Base-by-base conservation (phyloP, 1,140 invertebrate species). In the Octopus sinensis region DNA sequence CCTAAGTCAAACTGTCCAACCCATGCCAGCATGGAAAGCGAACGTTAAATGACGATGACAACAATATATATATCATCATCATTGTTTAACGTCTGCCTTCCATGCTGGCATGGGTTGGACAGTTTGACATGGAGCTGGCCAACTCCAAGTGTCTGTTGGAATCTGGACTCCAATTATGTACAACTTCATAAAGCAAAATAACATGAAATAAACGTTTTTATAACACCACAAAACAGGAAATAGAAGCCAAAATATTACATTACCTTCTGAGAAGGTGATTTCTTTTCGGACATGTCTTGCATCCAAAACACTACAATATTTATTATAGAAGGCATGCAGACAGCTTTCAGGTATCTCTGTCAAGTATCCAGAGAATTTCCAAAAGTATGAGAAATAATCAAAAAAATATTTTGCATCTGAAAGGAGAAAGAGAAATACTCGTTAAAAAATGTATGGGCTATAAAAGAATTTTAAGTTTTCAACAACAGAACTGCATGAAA, bases 221-320 rank as follows among this genome's bases (percentile, higher is more conserved):
- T 43, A 2, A 43, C 30, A 43, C 30, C 30, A 43, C 30, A 43
- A 43, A 43, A 43, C 30, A 43, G 30, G 30, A 73, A 73, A 73
- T 6, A 73, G 13, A 10, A 73, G 30, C 6, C 5, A 73, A 80
- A 53, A 68, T 54, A 9, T 6, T 23, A 53, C 51, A 75, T 79
- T 84, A 89, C 87, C 87, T 89, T 89, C 82, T 84, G 85, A 83
- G 88, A 87, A 85, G 88, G 88, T 81, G 88, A 89, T 86, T 88
- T 89, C 85, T 89, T 89, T 84, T 89, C 88, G 86, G 88, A 88
- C 88, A 89, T 89, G 80, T 86, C 87, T 86, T 81, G 84, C 82
- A 86, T 80, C 84, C 80, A 85, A 79, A 84, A 84, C 82, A 85
- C 85, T 79, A 83, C 79, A 53, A 83, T 82, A 62, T 84, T 84